phyloP scores from a whole-genome alignment of 2,797 vertebrate genomes.

The Sebastes trivittatus region DNA sequence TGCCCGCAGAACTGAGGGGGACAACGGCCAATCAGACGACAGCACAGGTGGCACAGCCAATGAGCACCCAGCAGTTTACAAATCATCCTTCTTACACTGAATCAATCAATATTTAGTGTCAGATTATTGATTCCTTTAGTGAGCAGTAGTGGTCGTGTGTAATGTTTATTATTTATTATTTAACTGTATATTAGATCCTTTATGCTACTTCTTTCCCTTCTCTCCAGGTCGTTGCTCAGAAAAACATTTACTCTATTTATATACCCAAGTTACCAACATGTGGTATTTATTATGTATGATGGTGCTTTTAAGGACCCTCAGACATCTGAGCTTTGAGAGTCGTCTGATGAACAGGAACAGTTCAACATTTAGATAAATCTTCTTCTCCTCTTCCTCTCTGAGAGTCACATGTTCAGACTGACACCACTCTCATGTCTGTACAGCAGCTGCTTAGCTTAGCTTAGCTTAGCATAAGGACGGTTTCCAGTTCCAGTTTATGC shows the following conservation, averaged over 20 bases:
- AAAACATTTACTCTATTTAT: no score
- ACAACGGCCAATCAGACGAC: slow-evolving; percentile 5
- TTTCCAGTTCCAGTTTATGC: no score
- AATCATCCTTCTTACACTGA: no score
- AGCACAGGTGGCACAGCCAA: background rate
- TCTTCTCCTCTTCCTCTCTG: background rate
- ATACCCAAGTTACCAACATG: background rate
- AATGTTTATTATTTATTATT: background rate
- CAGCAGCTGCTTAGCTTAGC: background rate
- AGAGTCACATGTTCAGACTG: background rate
- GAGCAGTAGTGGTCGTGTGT: background rate
- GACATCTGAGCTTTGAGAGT: background rate
- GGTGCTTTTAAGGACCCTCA: background rate
- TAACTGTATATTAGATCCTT: background rate
- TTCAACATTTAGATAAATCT: background rate
- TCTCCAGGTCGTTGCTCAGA: no score
- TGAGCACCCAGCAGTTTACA: background rate
- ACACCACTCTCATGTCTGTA: background rate
- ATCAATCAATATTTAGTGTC: background rate
- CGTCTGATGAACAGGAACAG: background rate
- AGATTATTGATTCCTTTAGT: background rate
- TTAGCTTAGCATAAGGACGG: background rate
- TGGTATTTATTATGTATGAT: background rate
- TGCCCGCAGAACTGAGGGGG: slow-evolving; percentile 74
- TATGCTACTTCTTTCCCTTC: no score